These are phyloP conservation scores for Holocentrus rufus DNA, from an alignment of 2,797 vertebrate species.

Conservation along the genomic window DNA sequence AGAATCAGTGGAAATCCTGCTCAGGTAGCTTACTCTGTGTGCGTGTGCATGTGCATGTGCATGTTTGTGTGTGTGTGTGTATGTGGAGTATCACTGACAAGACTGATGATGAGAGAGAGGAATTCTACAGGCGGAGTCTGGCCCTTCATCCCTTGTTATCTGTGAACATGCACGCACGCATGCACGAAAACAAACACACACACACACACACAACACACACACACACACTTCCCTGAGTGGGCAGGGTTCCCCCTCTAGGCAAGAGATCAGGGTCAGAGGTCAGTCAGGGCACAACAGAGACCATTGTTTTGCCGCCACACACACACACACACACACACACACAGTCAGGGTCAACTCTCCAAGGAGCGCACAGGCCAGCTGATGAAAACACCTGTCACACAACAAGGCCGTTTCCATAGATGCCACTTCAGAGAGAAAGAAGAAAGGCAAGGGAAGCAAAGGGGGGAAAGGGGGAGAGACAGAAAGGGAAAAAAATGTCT, in stretches of 20 bases:
- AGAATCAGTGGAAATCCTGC: not conserved
- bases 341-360: constrained; percentile 13
- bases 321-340: constrained; percentile 21
- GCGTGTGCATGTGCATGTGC: not conserved
- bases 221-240: not conserved
- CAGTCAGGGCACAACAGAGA: constrained; percentile 47
- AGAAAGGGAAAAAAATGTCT: constrained; percentile 24
- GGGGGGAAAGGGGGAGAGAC: constrained; percentile 2
- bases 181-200: constrained; percentile 9
- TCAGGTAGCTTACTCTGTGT: constrained; percentile 2
- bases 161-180: not conserved
- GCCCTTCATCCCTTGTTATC: not conserved
- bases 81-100: not conserved
- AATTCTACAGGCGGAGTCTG: constrained; percentile 46
- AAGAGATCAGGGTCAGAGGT: constrained; percentile 52
- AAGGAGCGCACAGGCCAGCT: constrained; percentile 57
- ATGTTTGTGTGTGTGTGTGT: not conserved
- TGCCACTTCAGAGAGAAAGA: constrained; percentile 38
- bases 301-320: constrained; percentile 59
- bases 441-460: not conserved
- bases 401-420: constrained; percentile 29
- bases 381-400: constrained; percentile 72
- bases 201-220: constrained; percentile 8
- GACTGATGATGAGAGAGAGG: constrained; percentile 40
- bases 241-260: constrained; percentile 22